phyloP scores from a whole-genome alignment of 2,113 vertebrate genomes.

The Dipodomys spectabilis region DNA sequence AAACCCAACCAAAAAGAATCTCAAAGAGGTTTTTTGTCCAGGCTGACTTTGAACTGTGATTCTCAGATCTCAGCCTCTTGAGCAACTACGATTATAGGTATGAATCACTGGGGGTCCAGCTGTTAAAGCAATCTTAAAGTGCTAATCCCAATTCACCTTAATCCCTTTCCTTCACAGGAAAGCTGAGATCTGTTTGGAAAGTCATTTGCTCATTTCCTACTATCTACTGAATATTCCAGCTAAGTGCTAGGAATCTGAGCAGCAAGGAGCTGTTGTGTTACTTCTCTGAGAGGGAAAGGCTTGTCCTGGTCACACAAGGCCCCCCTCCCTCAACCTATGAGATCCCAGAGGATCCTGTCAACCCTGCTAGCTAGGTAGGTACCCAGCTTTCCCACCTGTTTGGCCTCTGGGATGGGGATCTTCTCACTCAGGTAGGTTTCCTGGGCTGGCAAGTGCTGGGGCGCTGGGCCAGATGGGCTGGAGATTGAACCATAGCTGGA shows the following conservation, averaged over 20 bases:
- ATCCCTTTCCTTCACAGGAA: neutral
- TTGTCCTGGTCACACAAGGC: neutral
- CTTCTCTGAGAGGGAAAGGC: neutral
- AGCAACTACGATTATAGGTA: neutral
- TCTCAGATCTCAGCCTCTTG: no score
- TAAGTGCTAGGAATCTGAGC: neutral
- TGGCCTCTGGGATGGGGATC: constrained; percentile 67
- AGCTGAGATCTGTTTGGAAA: constrained; percentile 20
- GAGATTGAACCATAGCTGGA: constrained; percentile 76
- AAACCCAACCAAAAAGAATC: no score
- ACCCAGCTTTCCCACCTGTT: constrained; percentile 61
- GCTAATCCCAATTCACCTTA: neutral
- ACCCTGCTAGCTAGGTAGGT: neutral
- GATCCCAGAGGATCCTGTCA: neutral
- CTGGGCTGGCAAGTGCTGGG: neutral
- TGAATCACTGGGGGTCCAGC: neutral
- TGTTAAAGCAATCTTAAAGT: neutral
- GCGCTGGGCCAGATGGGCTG: neutral
- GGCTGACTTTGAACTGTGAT: no score
- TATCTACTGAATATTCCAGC: neutral
- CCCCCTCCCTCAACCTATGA: neutral
- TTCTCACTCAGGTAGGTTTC: constrained; percentile 75
- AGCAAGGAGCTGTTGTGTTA: neutral
- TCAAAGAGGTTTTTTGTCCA: no score
- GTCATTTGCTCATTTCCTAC: neutral